Evolutionary conservation across 2,888 invertebrate species (phyloP), one percentile per base, ranked within the genome.

Genomic region (Ramazzottius varieornatus): DNA sequence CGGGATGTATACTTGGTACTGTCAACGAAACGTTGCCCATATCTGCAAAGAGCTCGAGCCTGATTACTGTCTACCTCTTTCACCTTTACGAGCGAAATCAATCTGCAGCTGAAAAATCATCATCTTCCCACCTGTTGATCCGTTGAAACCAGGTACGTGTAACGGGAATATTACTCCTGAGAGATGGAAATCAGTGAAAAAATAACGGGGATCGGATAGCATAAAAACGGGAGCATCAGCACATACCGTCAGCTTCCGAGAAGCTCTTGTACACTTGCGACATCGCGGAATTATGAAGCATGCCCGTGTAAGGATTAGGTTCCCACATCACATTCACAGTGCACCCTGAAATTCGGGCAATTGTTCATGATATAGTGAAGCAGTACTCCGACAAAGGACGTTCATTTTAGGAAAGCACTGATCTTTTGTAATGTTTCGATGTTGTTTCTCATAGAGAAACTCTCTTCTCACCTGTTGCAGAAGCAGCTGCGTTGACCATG

Each of bases 11-110:
- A 65, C 72, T 72, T 1, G 75, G 75, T 24, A 75, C 70, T 4
- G 72, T 70, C 54, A 73, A 71, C 1, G 73, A 73, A 1, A 75
- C 73, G 67, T 75, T 74, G 1, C 75, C 75, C 73, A 74, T 73
- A 64, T 75, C 75, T 1, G 74, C n/a, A n/a, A n/a, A n/a, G n/a
- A n/a, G n/a, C n/a, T n/a, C n/a, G n/a, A n/a, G n/a, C n/a, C n/a
- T n/a, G n/a, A n/a, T n/a, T n/a, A n/a, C n/a, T n/a, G n/a, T n/a
- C n/a, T n/a, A n/a, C n/a, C n/a, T n/a, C n/a, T n/a, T n/a, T n/a
- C n/a, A n/a, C n/a, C n/a, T n/a, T n/a, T n/a, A n/a, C n/a, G n/a
- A n/a, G n/a, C n/a, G n/a, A n/a, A n/a, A n/a, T n/a, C n/a, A n/a
- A n/a, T n/a, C n/a, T n/a, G n/a, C n/a, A n/a, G n/a, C n/a, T n/a